phyloP scores from a whole-genome alignment of 2,797 vertebrate species.

The Thunnus albacares region DNA sequence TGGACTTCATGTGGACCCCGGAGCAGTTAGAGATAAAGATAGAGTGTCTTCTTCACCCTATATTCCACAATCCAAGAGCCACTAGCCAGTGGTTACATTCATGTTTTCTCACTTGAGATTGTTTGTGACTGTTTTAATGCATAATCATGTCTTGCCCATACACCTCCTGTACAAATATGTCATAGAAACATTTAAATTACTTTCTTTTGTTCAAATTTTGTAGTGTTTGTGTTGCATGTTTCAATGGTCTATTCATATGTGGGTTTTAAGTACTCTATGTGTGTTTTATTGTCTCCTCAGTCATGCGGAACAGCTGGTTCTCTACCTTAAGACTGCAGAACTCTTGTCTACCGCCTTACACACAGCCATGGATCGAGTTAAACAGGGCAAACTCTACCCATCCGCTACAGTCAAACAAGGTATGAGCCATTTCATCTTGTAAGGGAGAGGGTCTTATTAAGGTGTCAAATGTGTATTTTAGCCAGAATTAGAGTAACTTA shows the following conservation, averaged over 20 bases:
- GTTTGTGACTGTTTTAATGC: background rate
- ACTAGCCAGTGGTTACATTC: background rate
- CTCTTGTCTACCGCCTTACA: conserved; percentile 92
- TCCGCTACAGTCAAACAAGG: conserved; percentile 96
- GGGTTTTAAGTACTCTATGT: background rate
- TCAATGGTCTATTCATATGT: background rate
- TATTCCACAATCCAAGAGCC: no score
- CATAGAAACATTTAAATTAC: background rate
- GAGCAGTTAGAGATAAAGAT: background rate
- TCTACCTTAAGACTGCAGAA: conserved; percentile 95
- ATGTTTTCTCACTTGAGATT: background rate
- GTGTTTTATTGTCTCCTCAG: conserved; percentile 75
- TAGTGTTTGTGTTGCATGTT: background rate
- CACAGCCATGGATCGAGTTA: conserved; percentile 92
- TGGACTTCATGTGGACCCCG: no score
- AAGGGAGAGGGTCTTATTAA: background rate
- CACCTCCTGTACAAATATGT: background rate
- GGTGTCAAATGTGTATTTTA: background rate
- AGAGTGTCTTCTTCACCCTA: no score
- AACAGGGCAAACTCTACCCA: conserved; percentile 93
- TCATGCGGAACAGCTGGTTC: conserved; percentile 95
- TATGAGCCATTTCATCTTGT: conserved; percentile 53
- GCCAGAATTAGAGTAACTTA: background rate
- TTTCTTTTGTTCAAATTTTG: background rate
- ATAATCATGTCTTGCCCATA: background rate